Evolutionary conservation across 2,113 vertebrate species (phyloP).

Genomic region (Potamarius usumacintae): DNA sequence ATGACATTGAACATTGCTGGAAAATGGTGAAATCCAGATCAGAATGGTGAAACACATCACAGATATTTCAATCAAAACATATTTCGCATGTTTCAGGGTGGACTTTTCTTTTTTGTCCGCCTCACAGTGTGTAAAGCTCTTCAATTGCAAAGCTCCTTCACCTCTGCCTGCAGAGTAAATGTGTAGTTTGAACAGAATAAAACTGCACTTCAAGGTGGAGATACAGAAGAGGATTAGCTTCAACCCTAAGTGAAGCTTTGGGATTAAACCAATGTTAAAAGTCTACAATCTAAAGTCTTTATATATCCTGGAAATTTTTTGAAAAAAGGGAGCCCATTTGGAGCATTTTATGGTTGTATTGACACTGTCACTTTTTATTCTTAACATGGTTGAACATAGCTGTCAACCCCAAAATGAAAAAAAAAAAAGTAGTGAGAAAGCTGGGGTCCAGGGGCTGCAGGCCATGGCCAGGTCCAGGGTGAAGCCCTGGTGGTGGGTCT

Average conservation of each 20-base stretch:
- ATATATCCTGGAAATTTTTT: too few species aligned
- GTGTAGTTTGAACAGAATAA: neutral
- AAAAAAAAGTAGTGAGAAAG: neutral
- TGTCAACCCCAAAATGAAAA: too few species aligned
- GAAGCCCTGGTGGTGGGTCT: too few species aligned
- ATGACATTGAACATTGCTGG: neutral
- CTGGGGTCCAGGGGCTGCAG: too few species aligned
- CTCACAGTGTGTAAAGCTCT: neutral
- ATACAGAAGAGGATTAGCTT: neutral
- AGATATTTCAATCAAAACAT: neutral
- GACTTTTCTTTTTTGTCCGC: neutral
- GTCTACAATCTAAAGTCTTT: neutral
- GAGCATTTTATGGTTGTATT: too few species aligned
- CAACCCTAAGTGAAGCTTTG: neutral
- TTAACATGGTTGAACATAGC: too few species aligned
- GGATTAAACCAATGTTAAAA: neutral
- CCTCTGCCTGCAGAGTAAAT: constrained; percentile 1
- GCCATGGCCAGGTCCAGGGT: too few species aligned
- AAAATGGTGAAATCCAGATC: neutral
- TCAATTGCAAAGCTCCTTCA: neutral
- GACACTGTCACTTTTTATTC: too few species aligned
- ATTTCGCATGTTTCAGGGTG: neutral
- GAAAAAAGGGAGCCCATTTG: too few species aligned
- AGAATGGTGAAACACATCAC: neutral
- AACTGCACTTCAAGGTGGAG: constrained; percentile 11